phyloP scores from a whole-genome alignment of 2,888 invertebrate species.

The Cerastis rubricosa region DNA sequence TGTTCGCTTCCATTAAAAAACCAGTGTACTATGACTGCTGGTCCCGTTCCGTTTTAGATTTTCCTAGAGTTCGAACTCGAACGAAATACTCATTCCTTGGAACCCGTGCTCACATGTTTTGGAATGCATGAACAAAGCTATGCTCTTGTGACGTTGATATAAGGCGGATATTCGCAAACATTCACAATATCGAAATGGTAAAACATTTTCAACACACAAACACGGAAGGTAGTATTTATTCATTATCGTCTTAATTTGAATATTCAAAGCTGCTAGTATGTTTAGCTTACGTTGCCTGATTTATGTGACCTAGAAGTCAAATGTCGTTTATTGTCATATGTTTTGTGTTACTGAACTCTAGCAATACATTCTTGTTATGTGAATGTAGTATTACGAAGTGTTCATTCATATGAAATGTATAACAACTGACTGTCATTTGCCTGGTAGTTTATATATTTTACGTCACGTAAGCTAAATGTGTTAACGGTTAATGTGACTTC shows the following conservation, averaged over 20 bases:
- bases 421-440: conserved; percentile 25
- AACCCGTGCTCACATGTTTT: conserved; percentile 80
- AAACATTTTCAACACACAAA: conserved; percentile 86
- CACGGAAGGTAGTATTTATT: conserved; percentile 89
- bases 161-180: conserved; percentile 82
- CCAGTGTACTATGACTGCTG: conserved; percentile 89
- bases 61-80: conserved; percentile 58
- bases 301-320: conserved; percentile 3
- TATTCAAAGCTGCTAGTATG: conserved; percentile 70
- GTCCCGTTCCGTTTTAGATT: conserved; percentile 69
- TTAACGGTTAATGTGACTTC: conserved; percentile 69
- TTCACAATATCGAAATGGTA: conserved; percentile 88
- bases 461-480: conserved; percentile 46
- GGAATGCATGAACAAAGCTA: conserved; percentile 87
- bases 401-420: conserved; percentile 35
- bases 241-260: conserved; percentile 83
- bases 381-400: conserved; percentile 28
- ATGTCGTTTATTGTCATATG: conserved; percentile 20
- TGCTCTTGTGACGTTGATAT: conserved; percentile 83
- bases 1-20: conserved; percentile 86
- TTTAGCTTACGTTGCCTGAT: conserved; percentile 75
- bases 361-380: conserved; percentile 22
- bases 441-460: conserved; percentile 38
- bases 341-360: conserved; percentile 37
- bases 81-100: conserved; percentile 89